Conservation (phyloP, 2,888 invertebrate genomes). For the Geophilus truncorum region DNA sequence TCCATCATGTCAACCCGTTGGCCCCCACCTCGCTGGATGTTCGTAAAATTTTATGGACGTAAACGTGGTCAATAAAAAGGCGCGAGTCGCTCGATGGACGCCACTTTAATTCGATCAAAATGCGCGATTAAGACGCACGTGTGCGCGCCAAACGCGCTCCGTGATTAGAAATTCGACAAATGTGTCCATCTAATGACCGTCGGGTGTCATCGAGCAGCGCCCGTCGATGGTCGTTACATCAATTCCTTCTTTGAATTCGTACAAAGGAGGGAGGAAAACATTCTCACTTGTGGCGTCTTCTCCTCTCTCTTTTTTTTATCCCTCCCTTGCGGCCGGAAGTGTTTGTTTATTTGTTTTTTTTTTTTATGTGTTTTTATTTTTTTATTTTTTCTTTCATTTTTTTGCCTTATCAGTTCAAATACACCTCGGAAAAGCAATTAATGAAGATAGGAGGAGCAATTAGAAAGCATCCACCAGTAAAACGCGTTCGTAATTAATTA, state of each 20-base stretch:
- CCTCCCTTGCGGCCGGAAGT: not conserved
- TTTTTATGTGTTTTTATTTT: not conserved
- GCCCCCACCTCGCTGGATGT: not conserved
- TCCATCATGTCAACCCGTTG: slow-evolving; percentile 5
- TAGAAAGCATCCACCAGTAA: not conserved
- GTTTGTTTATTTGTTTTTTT: not conserved
- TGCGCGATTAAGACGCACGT: not conserved
- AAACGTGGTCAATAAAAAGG: not conserved
- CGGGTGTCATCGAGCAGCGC: not conserved
- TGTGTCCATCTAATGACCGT: not conserved
- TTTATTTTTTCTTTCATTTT: not conserved
- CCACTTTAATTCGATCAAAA: not conserved
- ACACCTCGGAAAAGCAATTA: not conserved
- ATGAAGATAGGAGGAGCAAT: not conserved
- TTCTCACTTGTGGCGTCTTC: not conserved
- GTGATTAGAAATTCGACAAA: not conserved
- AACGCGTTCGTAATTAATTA: not conserved
- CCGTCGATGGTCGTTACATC: not conserved
- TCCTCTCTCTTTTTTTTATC: not conserved
- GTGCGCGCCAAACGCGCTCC: not conserved
- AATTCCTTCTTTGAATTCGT: not conserved
- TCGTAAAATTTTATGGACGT: not conserved
- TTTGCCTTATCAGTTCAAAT: not conserved
- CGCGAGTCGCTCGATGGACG: not conserved
- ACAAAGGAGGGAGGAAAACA: not conserved